Evolutionary conservation across 2,888 invertebrate genomes (phyloP).

Genomic region (Gymnosoma rotundatum): DNA sequence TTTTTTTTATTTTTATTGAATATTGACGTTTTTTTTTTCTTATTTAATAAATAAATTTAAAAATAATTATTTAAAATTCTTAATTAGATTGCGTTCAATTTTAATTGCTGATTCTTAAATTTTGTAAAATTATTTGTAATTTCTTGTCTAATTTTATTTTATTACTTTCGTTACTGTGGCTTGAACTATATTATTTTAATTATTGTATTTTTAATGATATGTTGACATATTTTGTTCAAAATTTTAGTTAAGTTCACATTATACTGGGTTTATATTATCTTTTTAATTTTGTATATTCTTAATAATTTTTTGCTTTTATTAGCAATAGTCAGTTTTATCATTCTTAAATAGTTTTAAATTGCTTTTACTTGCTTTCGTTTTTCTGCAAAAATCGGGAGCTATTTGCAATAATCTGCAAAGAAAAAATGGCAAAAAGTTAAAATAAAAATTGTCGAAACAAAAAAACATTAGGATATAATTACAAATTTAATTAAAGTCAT

Average conservation of each 20-base stretch:
- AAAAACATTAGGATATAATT: too few relatives aligned
- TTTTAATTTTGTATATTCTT: background rate
- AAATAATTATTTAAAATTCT: background rate
- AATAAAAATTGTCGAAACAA: background rate
- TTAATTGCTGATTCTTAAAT: background rate
- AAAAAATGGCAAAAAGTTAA: constrained; percentile 1
- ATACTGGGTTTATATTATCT: background rate
- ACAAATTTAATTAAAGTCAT: too few relatives aligned
- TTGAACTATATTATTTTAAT: constrained; percentile 3
- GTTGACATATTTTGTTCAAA: constrained; percentile 33
- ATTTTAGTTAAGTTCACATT: background rate
- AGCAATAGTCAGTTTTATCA: background rate
- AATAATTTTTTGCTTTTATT: background rate
- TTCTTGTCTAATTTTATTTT: background rate
- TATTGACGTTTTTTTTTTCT: background rate
- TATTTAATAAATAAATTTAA: constrained; percentile 1
- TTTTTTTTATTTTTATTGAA: background rate
- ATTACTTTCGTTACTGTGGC: background rate
- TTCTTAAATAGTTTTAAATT: background rate
- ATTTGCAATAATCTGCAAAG: constrained; percentile 3
- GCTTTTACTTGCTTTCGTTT: constrained; percentile 5
- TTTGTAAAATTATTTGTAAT: too few relatives aligned
- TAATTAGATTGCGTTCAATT: background rate
- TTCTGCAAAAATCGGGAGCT: background rate
- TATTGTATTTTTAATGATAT: constrained; percentile 39